A percentile compares a stretch with the other conserved stretches of the same genome.
Conservation (phyloP, 2,797 vertebrate species). For the Melanotaenia parkinsoni region DNA sequence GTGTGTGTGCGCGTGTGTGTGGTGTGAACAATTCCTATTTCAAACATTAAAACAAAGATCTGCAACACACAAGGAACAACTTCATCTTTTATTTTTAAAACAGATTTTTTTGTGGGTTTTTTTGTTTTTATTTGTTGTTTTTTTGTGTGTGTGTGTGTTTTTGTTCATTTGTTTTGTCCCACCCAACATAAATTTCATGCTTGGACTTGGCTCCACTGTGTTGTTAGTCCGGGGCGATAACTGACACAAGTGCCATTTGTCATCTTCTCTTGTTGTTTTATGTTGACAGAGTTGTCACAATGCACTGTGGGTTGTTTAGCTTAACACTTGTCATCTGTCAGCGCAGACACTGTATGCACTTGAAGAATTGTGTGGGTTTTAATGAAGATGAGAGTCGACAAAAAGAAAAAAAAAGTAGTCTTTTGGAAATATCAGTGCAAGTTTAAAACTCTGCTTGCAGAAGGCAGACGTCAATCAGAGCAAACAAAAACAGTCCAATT, state of each 20-base stretch:
- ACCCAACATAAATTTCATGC: conserved; percentile 54
- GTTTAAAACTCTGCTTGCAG: conserved; percentile 41
- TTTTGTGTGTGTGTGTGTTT: not conserved
- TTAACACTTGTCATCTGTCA: conserved; percentile 62
- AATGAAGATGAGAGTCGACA: conserved; percentile 19
- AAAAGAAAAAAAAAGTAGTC: conserved; percentile 21
- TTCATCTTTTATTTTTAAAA: not conserved
- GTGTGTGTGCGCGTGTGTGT: too few relatives aligned
- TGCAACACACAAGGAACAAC: too few relatives aligned
- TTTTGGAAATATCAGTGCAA: conserved; percentile 48
- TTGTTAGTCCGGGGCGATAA: conserved; percentile 40
- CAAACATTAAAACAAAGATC: too few relatives aligned
- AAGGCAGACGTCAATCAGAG: conserved; percentile 60
- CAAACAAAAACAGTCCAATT: conserved; percentile 66
- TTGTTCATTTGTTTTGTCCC: not conserved
- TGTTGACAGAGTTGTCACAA: conserved; percentile 60
- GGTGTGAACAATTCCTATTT: too few relatives aligned
- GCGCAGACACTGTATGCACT: conserved; percentile 30
- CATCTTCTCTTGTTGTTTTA: conserved; percentile 26
- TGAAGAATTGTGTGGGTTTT: conserved; percentile 35
- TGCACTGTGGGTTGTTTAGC: conserved; percentile 51
- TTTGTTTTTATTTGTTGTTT: not conserved
- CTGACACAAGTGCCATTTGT: conserved; percentile 55
- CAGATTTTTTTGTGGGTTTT: conserved; percentile 11
- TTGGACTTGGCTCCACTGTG: conserved; percentile 38